Evolutionary conservation across 2,113 vertebrate species (phyloP).

Genomic region (Vulpes ferrilata): DNA sequence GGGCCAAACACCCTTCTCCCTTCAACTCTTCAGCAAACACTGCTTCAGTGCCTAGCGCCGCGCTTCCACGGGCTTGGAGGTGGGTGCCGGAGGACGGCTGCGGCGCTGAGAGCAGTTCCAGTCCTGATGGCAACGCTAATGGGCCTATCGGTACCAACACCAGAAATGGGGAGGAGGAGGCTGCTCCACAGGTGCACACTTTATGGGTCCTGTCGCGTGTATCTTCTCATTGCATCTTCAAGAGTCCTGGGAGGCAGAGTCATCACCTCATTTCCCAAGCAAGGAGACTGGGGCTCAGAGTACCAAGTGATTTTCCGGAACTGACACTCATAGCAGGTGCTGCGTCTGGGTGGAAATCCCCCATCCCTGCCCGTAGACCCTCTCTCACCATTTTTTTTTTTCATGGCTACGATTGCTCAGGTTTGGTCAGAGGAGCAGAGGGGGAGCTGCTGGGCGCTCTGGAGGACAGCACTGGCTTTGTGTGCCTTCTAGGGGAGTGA

Average conservation of each 20-base stretch:
- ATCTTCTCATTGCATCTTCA: background rate
- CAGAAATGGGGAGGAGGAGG: background rate
- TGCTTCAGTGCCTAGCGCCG: background rate
- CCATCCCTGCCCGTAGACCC: accelerated
- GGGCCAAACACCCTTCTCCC: background rate
- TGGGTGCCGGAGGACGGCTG: accelerated
- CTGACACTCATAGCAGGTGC: accelerated
- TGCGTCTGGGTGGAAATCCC: background rate
- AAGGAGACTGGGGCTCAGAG: background rate
- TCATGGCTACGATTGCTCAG: background rate
- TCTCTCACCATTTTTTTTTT: too few relatives aligned
- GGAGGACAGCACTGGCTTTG: background rate
- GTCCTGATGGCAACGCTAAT: background rate
- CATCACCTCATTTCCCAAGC: background rate
- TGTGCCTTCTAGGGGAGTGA: background rate
- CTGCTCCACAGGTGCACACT: background rate
- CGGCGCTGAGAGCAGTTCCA: background rate
- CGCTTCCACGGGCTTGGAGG: background rate
- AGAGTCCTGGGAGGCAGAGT: background rate
- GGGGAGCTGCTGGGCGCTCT: background rate
- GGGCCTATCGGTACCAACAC: accelerated
- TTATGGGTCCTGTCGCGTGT: background rate
- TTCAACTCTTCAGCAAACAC: background rate
- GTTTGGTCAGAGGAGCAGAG: background rate
- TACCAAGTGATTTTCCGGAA: background rate